Percentiles rank a stretch among this genome's conserved stretches.
Conservation (phyloP, 2,113 vertebrate genomes). For the Halcyon malimbica region DNA sequence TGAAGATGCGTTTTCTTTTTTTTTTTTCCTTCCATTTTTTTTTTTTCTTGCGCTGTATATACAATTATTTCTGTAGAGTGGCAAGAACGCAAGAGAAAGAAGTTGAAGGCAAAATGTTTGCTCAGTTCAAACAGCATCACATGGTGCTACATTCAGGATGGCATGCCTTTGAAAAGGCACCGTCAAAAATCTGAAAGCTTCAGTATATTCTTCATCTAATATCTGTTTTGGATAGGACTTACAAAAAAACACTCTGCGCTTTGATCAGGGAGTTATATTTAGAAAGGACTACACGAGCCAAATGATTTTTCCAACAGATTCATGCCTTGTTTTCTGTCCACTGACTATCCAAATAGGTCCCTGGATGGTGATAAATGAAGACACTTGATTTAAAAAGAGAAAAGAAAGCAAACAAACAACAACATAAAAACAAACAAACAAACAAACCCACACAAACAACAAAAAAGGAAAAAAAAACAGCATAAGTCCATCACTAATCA, state of each 20-base stretch:
- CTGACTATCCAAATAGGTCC: constrained; percentile 29
- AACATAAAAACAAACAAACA: background rate
- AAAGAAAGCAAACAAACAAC: background rate
- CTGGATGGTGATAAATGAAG: constrained; percentile 34
- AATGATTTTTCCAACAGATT: constrained; percentile 57
- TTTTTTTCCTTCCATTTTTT: background rate
- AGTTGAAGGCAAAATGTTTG: constrained; percentile 47
- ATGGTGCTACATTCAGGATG: constrained; percentile 27
- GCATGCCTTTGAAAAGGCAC: constrained; percentile 60
- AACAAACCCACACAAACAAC: no score
- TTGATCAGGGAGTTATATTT: constrained; percentile 65
- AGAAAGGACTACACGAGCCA: constrained; percentile 6
- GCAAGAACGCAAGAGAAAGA: background rate
- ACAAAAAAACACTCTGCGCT: background rate
- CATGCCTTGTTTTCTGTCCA: constrained; percentile 56
- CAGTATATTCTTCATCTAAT: constrained; percentile 34
- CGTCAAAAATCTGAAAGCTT: constrained; percentile 47
- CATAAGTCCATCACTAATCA: constrained; percentile 22
- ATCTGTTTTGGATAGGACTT: constrained; percentile 40
- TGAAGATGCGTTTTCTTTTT: background rate
- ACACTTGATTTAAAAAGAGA: constrained; percentile 2
- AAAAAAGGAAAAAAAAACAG: background rate
- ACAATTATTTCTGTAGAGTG: background rate
- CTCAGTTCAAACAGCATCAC: constrained; percentile 60
- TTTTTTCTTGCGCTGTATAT: background rate